Conservation (phyloP, 2,797 vertebrate genomes). For the Luscinia luscinia region DNA sequence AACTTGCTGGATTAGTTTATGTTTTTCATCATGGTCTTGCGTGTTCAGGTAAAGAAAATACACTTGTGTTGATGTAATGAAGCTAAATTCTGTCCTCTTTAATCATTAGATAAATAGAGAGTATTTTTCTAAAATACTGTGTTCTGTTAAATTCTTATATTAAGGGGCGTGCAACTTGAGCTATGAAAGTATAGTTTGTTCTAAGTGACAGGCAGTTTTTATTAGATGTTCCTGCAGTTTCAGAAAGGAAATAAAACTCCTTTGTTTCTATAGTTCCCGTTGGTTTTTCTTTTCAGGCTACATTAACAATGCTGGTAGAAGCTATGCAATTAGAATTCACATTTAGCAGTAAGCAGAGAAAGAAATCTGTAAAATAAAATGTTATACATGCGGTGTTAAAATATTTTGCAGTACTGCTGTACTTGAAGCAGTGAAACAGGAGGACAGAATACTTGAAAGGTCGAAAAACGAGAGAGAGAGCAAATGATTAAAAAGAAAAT, state of each 20-base stretch:
- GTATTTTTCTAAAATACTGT: neutral
- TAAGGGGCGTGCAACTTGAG: neutral
- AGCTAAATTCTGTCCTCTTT: slow-evolving; percentile 15
- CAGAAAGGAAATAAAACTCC: slow-evolving; percentile 48
- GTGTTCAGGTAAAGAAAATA: neutral
- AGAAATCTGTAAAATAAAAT: slow-evolving; percentile 55
- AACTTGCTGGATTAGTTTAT: neutral
- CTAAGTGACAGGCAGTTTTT: slow-evolving; percentile 3
- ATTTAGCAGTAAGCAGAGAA: slow-evolving; percentile 43
- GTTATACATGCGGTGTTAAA: slow-evolving; percentile 9
- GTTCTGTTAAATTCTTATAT: neutral
- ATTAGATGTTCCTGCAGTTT: slow-evolving; percentile 27
- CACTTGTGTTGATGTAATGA: neutral
- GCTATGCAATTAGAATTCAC: slow-evolving; percentile 56
- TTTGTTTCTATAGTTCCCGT: slow-evolving; percentile 71
- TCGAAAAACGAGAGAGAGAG: slow-evolving; percentile 80
- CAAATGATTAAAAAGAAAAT: slow-evolving; percentile 91
- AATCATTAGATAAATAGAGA: neutral
- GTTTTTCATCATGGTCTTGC: neutral
- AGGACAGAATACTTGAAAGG: slow-evolving; percentile 72
- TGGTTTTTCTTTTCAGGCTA: slow-evolving; percentile 67
- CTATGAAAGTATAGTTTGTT: slow-evolving; percentile 40
- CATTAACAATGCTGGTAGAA: slow-evolving; percentile 66
- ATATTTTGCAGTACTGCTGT: slow-evolving; percentile 62
- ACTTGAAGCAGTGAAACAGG: slow-evolving; percentile 70